Evolutionary conservation across 1,140 invertebrate species (phyloP), one percentile per base, ranked within the genome.

Genomic region (Latrodectus geometricus): DNA sequence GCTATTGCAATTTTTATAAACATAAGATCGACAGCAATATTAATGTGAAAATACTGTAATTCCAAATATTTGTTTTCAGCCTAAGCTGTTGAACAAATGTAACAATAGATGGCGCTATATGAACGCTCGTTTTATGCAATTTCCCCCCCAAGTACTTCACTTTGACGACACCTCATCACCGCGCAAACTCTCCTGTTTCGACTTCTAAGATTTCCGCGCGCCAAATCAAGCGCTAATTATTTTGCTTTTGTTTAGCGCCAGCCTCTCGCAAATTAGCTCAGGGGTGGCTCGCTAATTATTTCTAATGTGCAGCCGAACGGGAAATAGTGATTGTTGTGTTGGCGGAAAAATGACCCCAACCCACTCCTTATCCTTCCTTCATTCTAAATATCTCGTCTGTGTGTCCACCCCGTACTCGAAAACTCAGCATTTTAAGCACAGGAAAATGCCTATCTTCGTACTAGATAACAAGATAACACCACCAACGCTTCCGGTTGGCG

Each of bases 241-340:
- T 83, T 83, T 75, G 81, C 81, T 83, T 83, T 83, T 83, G 81
- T 75, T 61, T 66, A 12, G 72, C 81, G 70, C 54, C 50, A 35
- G 35, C 35, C 35, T 35, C 48, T 20, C 54, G 14, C 56, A 83
- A 83, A 83, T 83, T 75, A 69, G 81, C 81, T 70, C 72, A 49
- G 49, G 35, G 35, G 35, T 17, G 11, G 66, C 21, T 52, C 74
- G 49, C 81, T 83, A 83, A 83, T 83, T 83, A 83, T 83, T 83
- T 83, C 81, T 83, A 83, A 83, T 83, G 81, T 75, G 81, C 81
- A 50, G 15, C 50, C 54, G 48, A 79, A 83, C 72, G 72, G 81
- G 81, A 83, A 83, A 68, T 75, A 50, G 52, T 75, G 81, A 83
- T 83, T 83, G 65, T 79, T 61, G 85, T 56, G 54, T 69, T 73